Base-by-base conservation (phyloP, 2,888 invertebrate genomes). In the Gryllus longicercus region DNA sequence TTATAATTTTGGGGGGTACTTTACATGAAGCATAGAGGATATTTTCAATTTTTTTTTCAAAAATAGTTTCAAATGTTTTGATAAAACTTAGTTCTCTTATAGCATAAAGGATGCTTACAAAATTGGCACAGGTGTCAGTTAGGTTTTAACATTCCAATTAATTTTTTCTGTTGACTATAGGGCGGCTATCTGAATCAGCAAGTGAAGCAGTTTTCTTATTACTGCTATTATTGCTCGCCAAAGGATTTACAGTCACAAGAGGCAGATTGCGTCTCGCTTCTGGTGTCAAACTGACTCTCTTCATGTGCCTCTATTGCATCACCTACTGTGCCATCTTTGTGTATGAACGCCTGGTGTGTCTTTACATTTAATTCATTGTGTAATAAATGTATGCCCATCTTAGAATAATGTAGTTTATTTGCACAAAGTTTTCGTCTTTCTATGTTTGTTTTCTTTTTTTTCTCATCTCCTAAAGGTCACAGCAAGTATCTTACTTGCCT, bases 191-290 rank as follows among this genome's bases (percentile, higher is more conserved):
- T 75, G 92, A 93, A 86, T 92, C 94, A 0, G 87, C 91, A 3
- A 92, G 95, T 21, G 94, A 95, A 85, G 92, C 93, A 79, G 88
- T 92, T 0, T 96, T 94, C 85, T 89, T 97, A 0, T 87, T 96
- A 0, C 88, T 97, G n/a, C 88, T 97, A 79, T 89, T 97, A 2
- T 88, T 97, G 10, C 88, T 97, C 87, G 96, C 94, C 0, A 96
- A 97, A 85, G 97, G 97, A 0, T 97, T 93, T 86, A 97, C 96
- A 0, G 93, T 97, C 51, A 97, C 97, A 0, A 90, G 96, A 79
- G 96, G 95, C 0, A 89, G 95, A 0, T 89, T 97, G 25, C 92
- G 94, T 78, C 87, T 92, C 0, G 89, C 90, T 16, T 93, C 94
- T 82, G 92, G 93, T 0, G 90, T 95, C 77, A 94, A 94, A 86